Percentiles rank a stretch among this genome's conserved stretches.
Evolutionary conservation across 2,113 vertebrate genomes (phyloP).

Genomic region (Megalops atlanticus): DNA sequence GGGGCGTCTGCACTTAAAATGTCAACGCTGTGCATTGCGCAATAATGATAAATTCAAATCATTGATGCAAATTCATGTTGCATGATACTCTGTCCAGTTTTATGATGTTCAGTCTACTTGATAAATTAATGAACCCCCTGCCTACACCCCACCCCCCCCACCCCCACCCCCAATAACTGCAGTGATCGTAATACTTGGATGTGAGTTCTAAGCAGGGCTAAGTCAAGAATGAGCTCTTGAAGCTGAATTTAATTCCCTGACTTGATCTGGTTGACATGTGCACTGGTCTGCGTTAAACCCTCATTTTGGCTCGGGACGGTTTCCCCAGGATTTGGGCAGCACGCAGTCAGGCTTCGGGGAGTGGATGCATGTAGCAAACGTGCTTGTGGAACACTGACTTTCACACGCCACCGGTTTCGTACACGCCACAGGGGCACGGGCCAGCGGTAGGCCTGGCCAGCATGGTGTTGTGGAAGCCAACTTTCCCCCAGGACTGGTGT

Average conservation of each 20-base stretch:
- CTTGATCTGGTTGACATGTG: background rate
- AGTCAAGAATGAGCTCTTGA: background rate
- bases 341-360: background rate
- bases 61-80: too few species aligned
- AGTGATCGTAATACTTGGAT: too few species aligned
- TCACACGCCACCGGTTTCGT: background rate
- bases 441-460: background rate
- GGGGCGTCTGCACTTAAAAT: too few species aligned
- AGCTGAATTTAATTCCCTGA: background rate
- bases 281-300: background rate
- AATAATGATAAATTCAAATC: too few species aligned
- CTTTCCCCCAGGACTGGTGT: background rate
- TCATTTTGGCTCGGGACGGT: background rate
- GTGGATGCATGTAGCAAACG: background rate
- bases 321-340: background rate
- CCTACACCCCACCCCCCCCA: too few species aligned
- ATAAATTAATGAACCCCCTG: too few species aligned
- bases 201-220: background rate
- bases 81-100: too few species aligned
- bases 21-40: too few species aligned
- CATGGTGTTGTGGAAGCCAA: background rate
- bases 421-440: background rate
- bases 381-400: background rate
- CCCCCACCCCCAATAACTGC: too few species aligned
- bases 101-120: too few species aligned